Evolutionary conservation across 1,140 invertebrate species (phyloP).

Genomic region (Plectrocnemia conspersa): DNA sequence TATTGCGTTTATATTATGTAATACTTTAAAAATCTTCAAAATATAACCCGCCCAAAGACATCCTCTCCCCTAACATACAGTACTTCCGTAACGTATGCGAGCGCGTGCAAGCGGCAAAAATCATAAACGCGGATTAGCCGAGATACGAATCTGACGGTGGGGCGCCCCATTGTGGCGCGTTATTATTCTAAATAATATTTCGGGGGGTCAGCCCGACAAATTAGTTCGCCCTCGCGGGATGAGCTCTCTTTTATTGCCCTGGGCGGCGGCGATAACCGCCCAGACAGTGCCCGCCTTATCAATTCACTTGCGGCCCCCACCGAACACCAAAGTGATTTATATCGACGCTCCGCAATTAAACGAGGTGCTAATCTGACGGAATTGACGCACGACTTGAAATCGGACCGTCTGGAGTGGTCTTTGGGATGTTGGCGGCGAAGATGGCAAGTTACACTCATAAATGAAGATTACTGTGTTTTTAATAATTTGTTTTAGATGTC

Average conservation of each 20-base stretch:
- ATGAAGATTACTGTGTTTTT: too few relatives aligned
- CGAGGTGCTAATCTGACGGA: constrained; percentile 4
- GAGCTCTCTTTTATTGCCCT: constrained; percentile 53
- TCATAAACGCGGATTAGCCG: not conserved
- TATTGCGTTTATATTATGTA: too few relatives aligned
- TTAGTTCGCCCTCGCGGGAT: constrained; percentile 35
- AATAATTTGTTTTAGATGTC: too few relatives aligned
- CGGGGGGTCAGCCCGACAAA: constrained; percentile 29
- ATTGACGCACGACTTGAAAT: too few relatives aligned
- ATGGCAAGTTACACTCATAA: too few relatives aligned
- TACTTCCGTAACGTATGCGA: too few relatives aligned
- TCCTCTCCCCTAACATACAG: too few relatives aligned
- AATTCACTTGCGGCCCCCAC: constrained; percentile 26
- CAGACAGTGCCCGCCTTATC: constrained; percentile 40
- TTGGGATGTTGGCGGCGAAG: too few relatives aligned
- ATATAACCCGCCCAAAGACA: not conserved
- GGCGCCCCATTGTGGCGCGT: constrained; percentile 10
- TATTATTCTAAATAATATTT: constrained; percentile 30
- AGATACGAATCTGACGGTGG: not conserved
- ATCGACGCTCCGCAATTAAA: constrained; percentile 7
- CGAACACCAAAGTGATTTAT: constrained; percentile 28
- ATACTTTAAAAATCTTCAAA: not conserved
- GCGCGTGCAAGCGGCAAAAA: too few relatives aligned
- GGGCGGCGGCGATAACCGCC: constrained; percentile 44
- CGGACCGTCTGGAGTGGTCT: too few relatives aligned